A percentile compares a stretch with the other conserved stretches of the same genome.
phyloP scores from a whole-genome alignment of 2,888 invertebrate species.

The Hofmannophila pseudospretella region DNA sequence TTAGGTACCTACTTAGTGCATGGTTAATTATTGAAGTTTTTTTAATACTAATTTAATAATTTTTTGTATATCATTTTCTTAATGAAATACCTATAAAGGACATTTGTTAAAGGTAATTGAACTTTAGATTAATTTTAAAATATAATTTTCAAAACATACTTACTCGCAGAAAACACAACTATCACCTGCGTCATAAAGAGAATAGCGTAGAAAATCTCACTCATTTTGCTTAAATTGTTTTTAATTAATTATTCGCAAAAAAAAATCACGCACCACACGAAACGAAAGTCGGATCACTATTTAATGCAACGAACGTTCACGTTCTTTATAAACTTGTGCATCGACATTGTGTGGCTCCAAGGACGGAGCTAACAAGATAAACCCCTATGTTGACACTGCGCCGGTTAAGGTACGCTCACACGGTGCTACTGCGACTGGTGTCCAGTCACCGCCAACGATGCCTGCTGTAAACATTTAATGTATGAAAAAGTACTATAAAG shows the following conservation, averaged over 20 bases:
- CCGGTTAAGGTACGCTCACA: neutral
- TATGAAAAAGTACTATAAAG: too few species aligned
- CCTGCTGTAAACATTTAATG: too few species aligned
- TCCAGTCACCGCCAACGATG: too few species aligned
- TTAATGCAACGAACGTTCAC: slow-evolving; percentile 18
- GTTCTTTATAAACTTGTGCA: slow-evolving; percentile 33
- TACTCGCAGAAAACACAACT: slow-evolving; percentile 31
- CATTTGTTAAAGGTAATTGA: too few species aligned
- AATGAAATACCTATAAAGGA: too few species aligned
- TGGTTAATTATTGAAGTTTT: too few species aligned
- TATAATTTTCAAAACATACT: too few species aligned
- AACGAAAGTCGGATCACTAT: slow-evolving; percentile 29
- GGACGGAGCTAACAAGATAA: slow-evolving; percentile 13
- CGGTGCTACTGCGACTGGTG: too few species aligned
- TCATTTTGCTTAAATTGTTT: slow-evolving; percentile 25
- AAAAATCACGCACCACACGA: slow-evolving; percentile 17
- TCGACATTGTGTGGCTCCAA: slow-evolving; percentile 23
- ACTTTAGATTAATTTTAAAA: too few species aligned
- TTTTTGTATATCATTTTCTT: too few species aligned
- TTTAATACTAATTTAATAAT: too few species aligned
- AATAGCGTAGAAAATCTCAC: slow-evolving; percentile 23
- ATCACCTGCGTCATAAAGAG: slow-evolving; percentile 27
- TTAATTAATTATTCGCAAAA: neutral
- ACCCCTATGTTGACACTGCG: slow-evolving; percentile 2
- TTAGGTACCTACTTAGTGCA: too few species aligned